A percentile compares a stretch with the other conserved stretches of the same genome.
These are phyloP conservation scores for Collichthys lucidus DNA, from an alignment of 2,113 vertebrate genomes.

Conservation along the genomic window DNA sequence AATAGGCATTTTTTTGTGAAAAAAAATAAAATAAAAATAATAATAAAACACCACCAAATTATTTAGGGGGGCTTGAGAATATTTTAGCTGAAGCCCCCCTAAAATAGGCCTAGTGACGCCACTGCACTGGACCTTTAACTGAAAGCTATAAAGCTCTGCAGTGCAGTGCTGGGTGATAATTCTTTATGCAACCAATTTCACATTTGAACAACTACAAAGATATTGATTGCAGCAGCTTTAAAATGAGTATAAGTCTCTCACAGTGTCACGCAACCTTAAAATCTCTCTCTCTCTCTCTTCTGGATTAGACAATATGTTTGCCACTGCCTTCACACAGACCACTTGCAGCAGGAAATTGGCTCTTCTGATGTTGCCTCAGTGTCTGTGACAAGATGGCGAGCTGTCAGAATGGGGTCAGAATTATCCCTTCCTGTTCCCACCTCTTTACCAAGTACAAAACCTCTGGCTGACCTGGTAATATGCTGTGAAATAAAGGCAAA, in stretches of 20 bases:
- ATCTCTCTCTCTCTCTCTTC: background rate
- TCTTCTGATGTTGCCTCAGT: constrained; percentile 49
- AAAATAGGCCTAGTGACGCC: too few species aligned
- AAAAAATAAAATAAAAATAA: too few species aligned
- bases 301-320: constrained; percentile 35
- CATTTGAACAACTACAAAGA: background rate
- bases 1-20: too few species aligned
- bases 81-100: too few species aligned
- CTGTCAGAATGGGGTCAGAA: constrained; percentile 66
- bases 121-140: background rate
- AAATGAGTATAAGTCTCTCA: background rate
- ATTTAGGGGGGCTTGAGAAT: too few species aligned
- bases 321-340: constrained; percentile 8
- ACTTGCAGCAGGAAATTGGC: constrained; percentile 48
- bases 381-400: constrained; percentile 53
- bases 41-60: too few species aligned
- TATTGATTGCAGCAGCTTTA: constrained; percentile 21
- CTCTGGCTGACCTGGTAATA: constrained; percentile 38
- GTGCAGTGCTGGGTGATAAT: background rate
- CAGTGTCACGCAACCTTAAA: background rate
- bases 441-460: constrained; percentile 42
- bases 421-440: constrained; percentile 44
- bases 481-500: constrained; percentile 47
- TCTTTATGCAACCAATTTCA: background rate
- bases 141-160: background rate